Conservation (phyloP, 2,888 invertebrate genomes). For the Pristionchus fissidentatus region DNA sequence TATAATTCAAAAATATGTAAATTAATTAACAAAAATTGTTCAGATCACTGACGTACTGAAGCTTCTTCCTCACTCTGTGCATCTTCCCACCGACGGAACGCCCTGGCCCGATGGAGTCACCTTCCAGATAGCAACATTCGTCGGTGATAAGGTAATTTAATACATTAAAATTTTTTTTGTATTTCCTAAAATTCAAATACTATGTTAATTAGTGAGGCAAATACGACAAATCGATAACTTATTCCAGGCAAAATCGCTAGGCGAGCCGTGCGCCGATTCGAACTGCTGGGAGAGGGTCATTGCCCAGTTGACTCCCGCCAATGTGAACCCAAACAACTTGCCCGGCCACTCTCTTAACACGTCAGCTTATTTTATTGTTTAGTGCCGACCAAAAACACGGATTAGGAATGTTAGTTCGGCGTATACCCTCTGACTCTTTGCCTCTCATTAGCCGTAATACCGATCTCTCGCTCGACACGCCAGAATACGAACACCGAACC, state of each 20-base stretch:
- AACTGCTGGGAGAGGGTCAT: neutral
- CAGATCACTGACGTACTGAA: conserved; percentile 1
- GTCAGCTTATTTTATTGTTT: neutral
- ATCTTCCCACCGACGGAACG: conserved; percentile 14
- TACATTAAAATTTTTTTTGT: neutral
- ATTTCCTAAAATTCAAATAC: neutral
- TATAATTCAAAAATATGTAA: no score
- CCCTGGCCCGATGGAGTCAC: conserved; percentile 41
- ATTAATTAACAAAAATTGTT: neutral
- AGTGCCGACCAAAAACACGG: neutral
- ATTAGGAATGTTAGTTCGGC: neutral
- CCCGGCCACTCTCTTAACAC: neutral
- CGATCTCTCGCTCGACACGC: no score
- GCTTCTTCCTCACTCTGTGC: conserved; percentile 29
- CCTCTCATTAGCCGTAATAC: no score
- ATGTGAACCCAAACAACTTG: neutral
- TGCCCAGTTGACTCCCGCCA: neutral
- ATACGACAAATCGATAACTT: neutral
- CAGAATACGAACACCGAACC: no score
- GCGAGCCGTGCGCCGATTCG: conserved; percentile 12
- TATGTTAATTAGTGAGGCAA: neutral
- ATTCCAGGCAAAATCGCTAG: conserved; percentile 14
- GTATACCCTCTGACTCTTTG: neutral
- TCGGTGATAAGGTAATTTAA: neutral
- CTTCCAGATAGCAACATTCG: conserved; percentile 38